Base-by-base conservation (phyloP, 2,113 vertebrate species). In the Rhinoderma darwinii region DNA sequence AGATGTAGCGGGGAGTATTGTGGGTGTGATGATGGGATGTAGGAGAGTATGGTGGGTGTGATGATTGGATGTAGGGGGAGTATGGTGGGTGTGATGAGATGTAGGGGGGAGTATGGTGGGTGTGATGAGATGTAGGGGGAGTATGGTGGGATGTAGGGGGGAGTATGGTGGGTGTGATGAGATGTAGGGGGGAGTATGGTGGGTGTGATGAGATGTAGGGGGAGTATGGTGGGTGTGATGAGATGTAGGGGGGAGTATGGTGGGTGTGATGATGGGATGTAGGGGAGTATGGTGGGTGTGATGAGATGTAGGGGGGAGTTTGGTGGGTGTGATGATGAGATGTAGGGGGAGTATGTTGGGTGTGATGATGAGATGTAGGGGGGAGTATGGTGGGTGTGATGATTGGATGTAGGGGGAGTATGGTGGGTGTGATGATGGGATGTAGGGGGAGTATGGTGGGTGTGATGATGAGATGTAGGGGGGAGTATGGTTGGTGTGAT, bases 111-210 rank as follows among this genome's bases (percentile, higher is more conserved):
- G 11, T 9, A 15, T 56, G 54, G 54, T 10, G 18, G 54, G 17
- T 56, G 54, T 17, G 54, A 39, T 15, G 35, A 72, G 25, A 9
- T 63, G 59, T 20, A 27, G 59, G 66, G 66, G 1, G 3, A 17
- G 32, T 1, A 5, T 2, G 1, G 6, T 15, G 15, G 4, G 12
- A 7, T 1, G 30, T 3, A 8, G 5, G 5, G 6, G 1, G 7
- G 61, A 27, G 61, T n/a, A 30, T 11, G 61, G 15, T 15, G 18
- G 54, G 18, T 22, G 20, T 18, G 15, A 22, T n/a, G n/a, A n/a
- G n/a, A n/a, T n/a, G 17, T 17, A 20, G 2, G 15, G 17, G 20
- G 54, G 54, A 30, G n/a, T 27, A 2, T 9, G n/a, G 8, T 18
- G 54, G 4, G 15, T 15, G 51, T 0, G 51, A 4, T 3, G 15